phyloP scores from a whole-genome alignment of 2,888 invertebrate species.

The Sesia bembeciformis region DNA sequence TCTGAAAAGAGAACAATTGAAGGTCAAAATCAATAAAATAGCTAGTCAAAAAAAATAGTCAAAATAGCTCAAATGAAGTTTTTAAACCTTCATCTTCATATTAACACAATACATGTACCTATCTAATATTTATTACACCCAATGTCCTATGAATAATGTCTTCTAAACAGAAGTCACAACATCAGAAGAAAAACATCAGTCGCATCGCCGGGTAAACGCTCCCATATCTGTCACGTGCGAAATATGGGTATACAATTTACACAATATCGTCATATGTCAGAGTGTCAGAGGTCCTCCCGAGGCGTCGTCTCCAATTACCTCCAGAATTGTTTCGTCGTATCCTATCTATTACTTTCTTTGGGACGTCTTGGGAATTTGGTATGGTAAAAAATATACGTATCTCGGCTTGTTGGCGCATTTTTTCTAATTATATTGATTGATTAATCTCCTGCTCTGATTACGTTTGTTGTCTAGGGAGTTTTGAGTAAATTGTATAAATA shows the following conservation, averaged over 20 bases:
- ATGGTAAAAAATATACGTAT: constrained; percentile 41
- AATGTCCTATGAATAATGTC: too few relatives aligned
- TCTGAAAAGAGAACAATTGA: too few relatives aligned
- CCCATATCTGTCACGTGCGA: constrained; percentile 34
- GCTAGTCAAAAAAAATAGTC: too few relatives aligned
- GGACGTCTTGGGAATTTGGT: constrained; percentile 42
- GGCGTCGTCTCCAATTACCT: constrained; percentile 59
- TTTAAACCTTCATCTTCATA: too few relatives aligned
- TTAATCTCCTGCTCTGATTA: constrained; percentile 3
- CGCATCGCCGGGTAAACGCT: constrained; percentile 14
- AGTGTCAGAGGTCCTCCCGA: constrained; percentile 44
- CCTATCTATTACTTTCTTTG: constrained; percentile 57
- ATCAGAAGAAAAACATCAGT: not conserved
- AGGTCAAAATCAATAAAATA: too few relatives aligned
- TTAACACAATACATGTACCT: too few relatives aligned
- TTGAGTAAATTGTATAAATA: too few relatives aligned
- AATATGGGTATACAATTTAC: constrained; percentile 53
- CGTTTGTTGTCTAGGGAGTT: too few relatives aligned
- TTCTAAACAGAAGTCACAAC: too few relatives aligned
- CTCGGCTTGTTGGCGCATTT: constrained; percentile 13
- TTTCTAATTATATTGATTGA: constrained; percentile 52
- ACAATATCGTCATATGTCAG: constrained; percentile 65
- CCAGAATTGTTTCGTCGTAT: constrained; percentile 53
- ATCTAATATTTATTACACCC: too few relatives aligned
- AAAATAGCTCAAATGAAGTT: too few relatives aligned